Evolutionary conservation across 2,113 vertebrate species (phyloP).

Genomic region (Pycnonotus jocosus): DNA sequence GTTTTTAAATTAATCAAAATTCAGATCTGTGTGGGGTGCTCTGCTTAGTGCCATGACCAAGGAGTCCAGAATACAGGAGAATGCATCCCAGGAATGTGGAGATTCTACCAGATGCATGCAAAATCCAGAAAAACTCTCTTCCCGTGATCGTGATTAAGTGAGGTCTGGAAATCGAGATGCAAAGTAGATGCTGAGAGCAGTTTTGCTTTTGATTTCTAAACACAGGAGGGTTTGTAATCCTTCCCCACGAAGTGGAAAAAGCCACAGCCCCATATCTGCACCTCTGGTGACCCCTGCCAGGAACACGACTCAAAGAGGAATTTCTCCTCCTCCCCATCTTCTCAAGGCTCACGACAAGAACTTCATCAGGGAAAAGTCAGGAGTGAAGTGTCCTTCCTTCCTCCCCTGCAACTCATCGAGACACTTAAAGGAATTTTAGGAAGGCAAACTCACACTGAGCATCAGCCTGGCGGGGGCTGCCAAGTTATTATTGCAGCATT

Average conservation of each 20-base stretch:
- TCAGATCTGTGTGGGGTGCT: too few relatives aligned
- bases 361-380: not conserved
- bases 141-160: not conserved
- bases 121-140: too few relatives aligned
- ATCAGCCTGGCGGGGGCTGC: constrained; percentile 39
- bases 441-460: not conserved
- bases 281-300: not conserved
- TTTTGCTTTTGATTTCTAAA: not conserved
- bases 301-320: not conserved
- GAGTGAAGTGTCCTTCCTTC: constrained; percentile 45
- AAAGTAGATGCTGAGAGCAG: not conserved
- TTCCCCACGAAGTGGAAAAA: not conserved
- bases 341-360: not conserved
- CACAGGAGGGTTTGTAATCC: not conserved
- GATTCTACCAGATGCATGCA: too few relatives aligned
- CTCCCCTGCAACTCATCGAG: not conserved
- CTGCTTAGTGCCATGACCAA: too few relatives aligned
- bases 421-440: constrained; percentile 5
- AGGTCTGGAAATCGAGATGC: accelerated
- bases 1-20: too few relatives aligned
- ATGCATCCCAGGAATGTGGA: too few relatives aligned
- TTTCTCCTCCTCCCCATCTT: not conserved
- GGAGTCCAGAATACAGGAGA: too few relatives aligned
- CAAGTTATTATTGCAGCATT: constrained; percentile 56
- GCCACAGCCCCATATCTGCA: not conserved